Evolutionary conservation across 2,888 invertebrate species (phyloP).

Genomic region (Drosophila kuntzei): DNA sequence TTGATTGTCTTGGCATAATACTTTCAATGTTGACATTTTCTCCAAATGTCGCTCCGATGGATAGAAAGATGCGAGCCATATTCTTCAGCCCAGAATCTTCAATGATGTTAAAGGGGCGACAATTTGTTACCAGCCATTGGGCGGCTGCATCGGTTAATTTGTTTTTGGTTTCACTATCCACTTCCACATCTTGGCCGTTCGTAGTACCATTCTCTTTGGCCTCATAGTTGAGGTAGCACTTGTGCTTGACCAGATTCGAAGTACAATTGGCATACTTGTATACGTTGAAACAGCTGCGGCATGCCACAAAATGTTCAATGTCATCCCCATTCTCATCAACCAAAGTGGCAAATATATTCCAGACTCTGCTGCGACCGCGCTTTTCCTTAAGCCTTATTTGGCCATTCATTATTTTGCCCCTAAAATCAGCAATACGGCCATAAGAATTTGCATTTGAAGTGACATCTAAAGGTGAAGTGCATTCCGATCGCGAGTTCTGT

Average conservation of each 20-base stretch:
- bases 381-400: constrained; percentile 18
- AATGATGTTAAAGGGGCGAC: constrained; percentile 7
- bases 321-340: constrained; percentile 19
- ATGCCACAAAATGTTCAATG: constrained; percentile 11
- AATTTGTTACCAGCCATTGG: constrained; percentile 14
- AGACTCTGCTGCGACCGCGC: constrained; percentile 13
- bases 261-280: constrained; percentile 11
- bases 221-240: constrained; percentile 14
- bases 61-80: constrained; percentile 13
- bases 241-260: constrained; percentile 22
- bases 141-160: constrained; percentile 10
- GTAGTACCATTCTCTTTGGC: constrained; percentile 2
- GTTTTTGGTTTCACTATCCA: constrained; percentile 5
- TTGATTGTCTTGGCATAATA: background rate
- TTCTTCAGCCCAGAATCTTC: constrained; percentile 5
- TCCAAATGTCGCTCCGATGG: constrained; percentile 14
- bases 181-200: constrained; percentile 9
- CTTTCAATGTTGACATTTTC: constrained; percentile 11
- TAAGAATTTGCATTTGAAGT: background rate
- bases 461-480: constrained; percentile 11
- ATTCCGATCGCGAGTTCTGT: constrained; percentile 6
- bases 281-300: constrained; percentile 10
- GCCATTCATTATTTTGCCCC: constrained; percentile 10
- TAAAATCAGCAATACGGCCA: constrained; percentile 7
- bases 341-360: constrained; percentile 15